Evolutionary conservation across 2,888 invertebrate genomes (phyloP), one percentile per base, ranked within the genome.

Genomic region (Biston betularia): DNA sequence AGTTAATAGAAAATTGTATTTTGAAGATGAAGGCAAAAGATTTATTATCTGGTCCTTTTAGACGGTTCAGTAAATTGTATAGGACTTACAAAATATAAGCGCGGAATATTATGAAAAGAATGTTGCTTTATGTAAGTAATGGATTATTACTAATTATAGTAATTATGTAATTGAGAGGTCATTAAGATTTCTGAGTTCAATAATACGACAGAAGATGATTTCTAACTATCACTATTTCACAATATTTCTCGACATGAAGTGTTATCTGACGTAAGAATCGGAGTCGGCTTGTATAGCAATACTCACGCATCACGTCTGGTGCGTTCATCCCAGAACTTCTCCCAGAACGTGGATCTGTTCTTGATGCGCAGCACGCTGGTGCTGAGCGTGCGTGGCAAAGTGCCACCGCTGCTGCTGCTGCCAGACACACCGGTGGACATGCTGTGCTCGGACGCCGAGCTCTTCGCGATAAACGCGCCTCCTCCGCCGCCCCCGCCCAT

Each of bases 261-360:
- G 33, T 33, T 34, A 57, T 45, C n/a, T 15, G 15, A 48, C 15
- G 24, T 12, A 60, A 44, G 50, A 9, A 14, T 38, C n/a, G 49
- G n/a, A 49, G 12, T 50, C n/a, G 12, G 4, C 33, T 24, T 10
- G 46, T n/a, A 34, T 10, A 15, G 42, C 0, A 15, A 46, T 59
- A 96, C 96, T 96, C 94, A 96, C 96, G 94, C 95, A 85, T 96
- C 95, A 75, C 96, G 93, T 74, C 95, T 95, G 69, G 94, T 95
- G 76, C 95, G 94, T 75, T 96, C 95, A 78, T 96, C 95, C 95
- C 96, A 96, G 90, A 97, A 97, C 89, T 97, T 97, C 83, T 97
- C 97, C 97, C 97, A 97, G 88, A 97, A 98, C 54, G 96, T 95
- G 70, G 96, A 96, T 78, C 97, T 94, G 86, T 96, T 95, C 82